These are phyloP conservation scores for Bemisia tabaci DNA, from an alignment of 1,140 invertebrate species.

Conservation along the genomic window DNA sequence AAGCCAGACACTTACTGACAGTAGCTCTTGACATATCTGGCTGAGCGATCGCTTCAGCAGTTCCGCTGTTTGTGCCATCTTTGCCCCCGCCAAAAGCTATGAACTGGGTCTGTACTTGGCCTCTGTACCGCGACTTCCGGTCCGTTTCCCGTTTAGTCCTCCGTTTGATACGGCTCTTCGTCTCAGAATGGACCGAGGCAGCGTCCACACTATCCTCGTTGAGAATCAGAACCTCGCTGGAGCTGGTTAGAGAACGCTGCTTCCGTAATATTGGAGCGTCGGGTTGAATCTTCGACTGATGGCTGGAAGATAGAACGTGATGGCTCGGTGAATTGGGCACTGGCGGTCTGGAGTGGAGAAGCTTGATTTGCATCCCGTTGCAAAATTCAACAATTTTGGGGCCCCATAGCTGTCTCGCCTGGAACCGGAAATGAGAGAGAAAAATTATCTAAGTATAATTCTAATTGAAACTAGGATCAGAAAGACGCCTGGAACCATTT, in stretches of 20 bases:
- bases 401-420: neutral
- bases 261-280: too few relatives aligned
- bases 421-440: neutral
- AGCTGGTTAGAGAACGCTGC: too few relatives aligned
- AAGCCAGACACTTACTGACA: slow-evolving; percentile 49
- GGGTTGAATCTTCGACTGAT: too few relatives aligned
- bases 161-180: too few relatives aligned
- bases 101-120: slow-evolving; percentile 72
- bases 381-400: neutral
- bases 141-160: slow-evolving; percentile 14
- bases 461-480: too few relatives aligned
- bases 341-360: neutral
- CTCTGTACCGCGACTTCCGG: slow-evolving; percentile 33
- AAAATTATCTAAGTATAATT: neutral
- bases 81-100: slow-evolving; percentile 43
- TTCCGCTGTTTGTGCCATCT: slow-evolving; percentile 45
- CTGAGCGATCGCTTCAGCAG: slow-evolving; percentile 60
- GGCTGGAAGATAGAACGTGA: too few relatives aligned
- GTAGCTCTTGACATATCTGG: slow-evolving; percentile 52
- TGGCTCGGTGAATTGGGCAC: too few relatives aligned
- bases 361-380: neutral
- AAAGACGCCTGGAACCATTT: too few relatives aligned
- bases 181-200: too few relatives aligned
- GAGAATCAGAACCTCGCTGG: too few relatives aligned
- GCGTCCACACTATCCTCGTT: too few relatives aligned